Base-by-base conservation (phyloP, 2,113 vertebrate species). In the Gallinago media region DNA sequence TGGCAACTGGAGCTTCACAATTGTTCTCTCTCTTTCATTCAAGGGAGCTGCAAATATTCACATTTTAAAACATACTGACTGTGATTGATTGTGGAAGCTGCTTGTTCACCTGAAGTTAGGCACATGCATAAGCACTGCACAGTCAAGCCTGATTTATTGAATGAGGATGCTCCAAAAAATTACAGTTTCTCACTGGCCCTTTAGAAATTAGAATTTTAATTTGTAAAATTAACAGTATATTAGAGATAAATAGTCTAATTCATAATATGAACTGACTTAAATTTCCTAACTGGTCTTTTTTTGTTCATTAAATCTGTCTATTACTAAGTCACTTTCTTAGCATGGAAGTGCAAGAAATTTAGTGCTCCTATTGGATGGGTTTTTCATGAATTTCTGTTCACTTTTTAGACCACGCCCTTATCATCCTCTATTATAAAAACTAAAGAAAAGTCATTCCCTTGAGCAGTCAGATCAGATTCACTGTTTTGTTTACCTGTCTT, bases 331-430 rank as follows among this genome's bases (percentile, higher is more conserved):
- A 56, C 3, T 93, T 73, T 27, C 5, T 52, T 62, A 61, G 14
- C 72, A 78, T 42, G 22, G 40, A 76, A 67, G 15, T 67, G 16
- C 14, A 83, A 54, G 46, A 75, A 67, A 52, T 36, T 31, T 47
- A n/a, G 12, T 80, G 6, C 16, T 68, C 54, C 2, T 0, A 8
- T 38, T 85, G 17, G 2, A 36, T 71, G 7, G 13, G 3, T 7
- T 71, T 93, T 63, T 72, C 19, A 55, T 56, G 3, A 54, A 55
- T 44, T 73, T 83, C 42, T 78, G 22, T 52, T 14, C 27, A 13
- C 6, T 32, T 76, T 82, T 85, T 16, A 79, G 20, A 63, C 32
- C 32, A 22, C 19, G 58, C 10, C 5, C 8, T 67, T 73, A 38
- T 6, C 40, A 47, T 14, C 76, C 7, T 34, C 7, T 66, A 10